Conservation (phyloP, 2,113 vertebrate species). For the Agelaius tricolor region DNA sequence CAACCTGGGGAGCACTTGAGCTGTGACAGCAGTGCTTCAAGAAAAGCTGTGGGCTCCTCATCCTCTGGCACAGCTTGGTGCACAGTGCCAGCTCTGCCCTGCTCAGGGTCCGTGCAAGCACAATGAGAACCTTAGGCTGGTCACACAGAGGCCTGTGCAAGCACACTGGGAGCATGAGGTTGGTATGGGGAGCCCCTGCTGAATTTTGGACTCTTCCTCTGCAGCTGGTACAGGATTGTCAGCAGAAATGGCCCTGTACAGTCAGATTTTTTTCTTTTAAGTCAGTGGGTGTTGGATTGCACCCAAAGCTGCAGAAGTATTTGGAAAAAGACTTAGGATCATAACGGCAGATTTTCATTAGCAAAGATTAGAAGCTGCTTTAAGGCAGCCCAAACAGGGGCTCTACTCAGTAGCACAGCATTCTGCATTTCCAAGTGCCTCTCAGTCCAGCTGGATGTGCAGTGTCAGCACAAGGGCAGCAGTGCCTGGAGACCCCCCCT, state of each 20-base stretch:
- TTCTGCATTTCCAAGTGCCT: neutral
- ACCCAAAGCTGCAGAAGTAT: neutral
- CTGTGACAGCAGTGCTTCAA: neutral
- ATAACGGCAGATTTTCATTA: conserved; percentile 47
- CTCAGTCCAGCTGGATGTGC: neutral
- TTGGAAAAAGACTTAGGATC: neutral
- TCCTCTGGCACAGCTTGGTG: neutral
- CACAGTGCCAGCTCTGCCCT: neutral
- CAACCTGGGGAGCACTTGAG: neutral
- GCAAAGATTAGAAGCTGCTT: conserved; percentile 38
- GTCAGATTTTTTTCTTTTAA: neutral
- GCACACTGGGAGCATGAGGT: fast-evolving
- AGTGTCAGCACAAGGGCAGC: neutral
- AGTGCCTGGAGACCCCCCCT: neutral
- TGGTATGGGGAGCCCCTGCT: neutral
- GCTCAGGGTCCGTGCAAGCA: neutral
- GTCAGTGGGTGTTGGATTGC: neutral
- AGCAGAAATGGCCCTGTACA: neutral
- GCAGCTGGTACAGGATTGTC: neutral
- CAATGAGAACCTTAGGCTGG: too few relatives aligned
- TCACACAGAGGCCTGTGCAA: too few relatives aligned
- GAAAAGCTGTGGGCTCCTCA: fast-evolving
- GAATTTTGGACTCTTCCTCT: neutral
- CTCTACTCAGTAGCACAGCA: neutral
- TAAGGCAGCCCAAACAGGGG: neutral